phyloP scores from a whole-genome alignment of 2,888 invertebrate species.

The Pecten maximus region DNA sequence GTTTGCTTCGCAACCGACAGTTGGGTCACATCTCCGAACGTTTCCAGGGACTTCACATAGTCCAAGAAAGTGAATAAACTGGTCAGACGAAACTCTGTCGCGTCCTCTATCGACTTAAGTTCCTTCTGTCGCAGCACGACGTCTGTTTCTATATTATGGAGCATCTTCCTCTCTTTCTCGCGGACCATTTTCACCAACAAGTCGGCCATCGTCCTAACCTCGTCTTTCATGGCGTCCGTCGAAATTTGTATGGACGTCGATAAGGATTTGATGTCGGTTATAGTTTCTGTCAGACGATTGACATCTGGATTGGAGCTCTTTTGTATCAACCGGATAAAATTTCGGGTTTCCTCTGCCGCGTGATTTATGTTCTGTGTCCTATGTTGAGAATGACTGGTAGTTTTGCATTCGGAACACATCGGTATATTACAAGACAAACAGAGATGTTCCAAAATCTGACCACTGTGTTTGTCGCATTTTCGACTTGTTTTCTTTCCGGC shows the following conservation, averaged over 20 bases:
- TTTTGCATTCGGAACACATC: constrained; percentile 24
- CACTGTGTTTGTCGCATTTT: not conserved
- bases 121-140: not conserved
- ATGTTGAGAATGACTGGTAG: not conserved
- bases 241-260: constrained; percentile 15
- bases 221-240: constrained; percentile 15
- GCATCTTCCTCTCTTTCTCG: not conserved
- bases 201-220: not conserved
- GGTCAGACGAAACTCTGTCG: not conserved
- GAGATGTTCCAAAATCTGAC: not conserved
- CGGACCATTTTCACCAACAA: not conserved
- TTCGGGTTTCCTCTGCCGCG: constrained; percentile 27
- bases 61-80: not conserved
- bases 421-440: not conserved
- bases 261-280: not conserved
- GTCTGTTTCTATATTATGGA: not conserved
- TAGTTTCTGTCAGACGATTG: not conserved
- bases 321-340: not conserved
- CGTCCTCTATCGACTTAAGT: not conserved
- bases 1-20: not conserved
- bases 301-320: not conserved
- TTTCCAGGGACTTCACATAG: not conserved
- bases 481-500: constrained; percentile 13
- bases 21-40: not conserved
- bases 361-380: not conserved